A percentile compares a stretch with the other conserved stretches of the same genome.
Evolutionary conservation across 2,113 vertebrate species (phyloP).

Genomic region (Ovibos moschatus): DNA sequence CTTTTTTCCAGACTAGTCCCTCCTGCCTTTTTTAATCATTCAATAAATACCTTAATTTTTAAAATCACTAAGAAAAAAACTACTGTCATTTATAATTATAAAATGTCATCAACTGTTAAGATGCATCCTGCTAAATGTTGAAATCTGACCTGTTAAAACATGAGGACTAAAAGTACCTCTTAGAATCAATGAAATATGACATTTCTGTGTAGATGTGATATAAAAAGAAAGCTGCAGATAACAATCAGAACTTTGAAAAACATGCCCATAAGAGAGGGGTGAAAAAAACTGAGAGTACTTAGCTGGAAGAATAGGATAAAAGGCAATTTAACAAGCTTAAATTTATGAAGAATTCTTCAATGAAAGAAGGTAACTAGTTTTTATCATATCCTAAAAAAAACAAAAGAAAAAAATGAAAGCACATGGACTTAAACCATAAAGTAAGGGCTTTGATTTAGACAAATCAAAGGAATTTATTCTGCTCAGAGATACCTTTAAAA

Average conservation of each 20-base stretch:
- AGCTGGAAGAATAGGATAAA: neutral
- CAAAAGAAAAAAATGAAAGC: neutral
- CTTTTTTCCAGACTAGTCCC: neutral
- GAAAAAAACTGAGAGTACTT: neutral
- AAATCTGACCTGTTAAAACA: constrained; percentile 31
- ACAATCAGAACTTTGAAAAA: constrained; percentile 41
- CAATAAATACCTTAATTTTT: constrained; percentile 23
- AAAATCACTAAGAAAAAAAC: neutral
- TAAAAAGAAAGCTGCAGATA: neutral
- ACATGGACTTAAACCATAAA: neutral
- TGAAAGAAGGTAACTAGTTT: neutral
- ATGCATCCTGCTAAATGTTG: neutral
- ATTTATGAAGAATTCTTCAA: neutral
- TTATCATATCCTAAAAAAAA: constrained; percentile 18
- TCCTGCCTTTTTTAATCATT: neutral
- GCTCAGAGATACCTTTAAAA: neutral
- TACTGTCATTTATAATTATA: neutral
- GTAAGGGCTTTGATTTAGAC: neutral
- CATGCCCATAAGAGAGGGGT: neutral
- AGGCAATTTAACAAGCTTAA: constrained; percentile 10
- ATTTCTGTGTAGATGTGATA: neutral
- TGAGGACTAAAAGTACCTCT: neutral
- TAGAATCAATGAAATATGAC: neutral
- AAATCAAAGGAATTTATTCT: neutral
- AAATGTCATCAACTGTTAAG: neutral